Percentiles rank a stretch among this genome's conserved stretches.
Evolutionary conservation across 1,140 invertebrate genomes (phyloP).

Genomic region (Mactra quadrangularis): DNA sequence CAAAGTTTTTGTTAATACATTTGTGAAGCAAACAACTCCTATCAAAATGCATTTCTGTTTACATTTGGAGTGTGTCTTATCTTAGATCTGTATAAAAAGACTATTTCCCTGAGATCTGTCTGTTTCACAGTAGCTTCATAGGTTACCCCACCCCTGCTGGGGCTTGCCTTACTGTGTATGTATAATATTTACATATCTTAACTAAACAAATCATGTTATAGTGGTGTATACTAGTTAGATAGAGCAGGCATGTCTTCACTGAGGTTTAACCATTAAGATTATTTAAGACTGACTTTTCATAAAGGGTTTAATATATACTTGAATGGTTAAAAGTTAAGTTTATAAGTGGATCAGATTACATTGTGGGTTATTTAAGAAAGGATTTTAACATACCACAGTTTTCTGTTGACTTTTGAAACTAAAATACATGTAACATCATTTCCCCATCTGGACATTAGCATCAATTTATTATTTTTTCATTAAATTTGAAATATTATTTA

Average conservation of each 20-base stretch:
- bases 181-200: conserved; percentile 48
- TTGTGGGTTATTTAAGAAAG: conserved; percentile 11
- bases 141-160: conserved; percentile 34
- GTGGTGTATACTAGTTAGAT: no score
- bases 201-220: conserved; percentile 31
- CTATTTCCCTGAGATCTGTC: neutral
- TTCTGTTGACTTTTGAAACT: no score
- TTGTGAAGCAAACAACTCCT: no score
- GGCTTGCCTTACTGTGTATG: neutral
- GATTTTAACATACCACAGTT: neutral
- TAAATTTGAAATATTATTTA: neutral
- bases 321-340: no score
- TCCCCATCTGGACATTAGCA: neutral
- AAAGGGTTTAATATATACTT: no score
- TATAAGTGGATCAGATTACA: conserved; percentile 11
- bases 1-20: no score
- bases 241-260: no score
- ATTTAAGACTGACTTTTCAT: no score
- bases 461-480: neutral
- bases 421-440: neutral
- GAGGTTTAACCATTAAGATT: no score
- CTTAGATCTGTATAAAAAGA: neutral
- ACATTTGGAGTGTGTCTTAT: neutral
- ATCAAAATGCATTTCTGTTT: no score
- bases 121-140: neutral